These are phyloP conservation scores for Ommatoiulus sabulosus DNA, from an alignment of 2,888 invertebrate species.

Conservation along the genomic window DNA sequence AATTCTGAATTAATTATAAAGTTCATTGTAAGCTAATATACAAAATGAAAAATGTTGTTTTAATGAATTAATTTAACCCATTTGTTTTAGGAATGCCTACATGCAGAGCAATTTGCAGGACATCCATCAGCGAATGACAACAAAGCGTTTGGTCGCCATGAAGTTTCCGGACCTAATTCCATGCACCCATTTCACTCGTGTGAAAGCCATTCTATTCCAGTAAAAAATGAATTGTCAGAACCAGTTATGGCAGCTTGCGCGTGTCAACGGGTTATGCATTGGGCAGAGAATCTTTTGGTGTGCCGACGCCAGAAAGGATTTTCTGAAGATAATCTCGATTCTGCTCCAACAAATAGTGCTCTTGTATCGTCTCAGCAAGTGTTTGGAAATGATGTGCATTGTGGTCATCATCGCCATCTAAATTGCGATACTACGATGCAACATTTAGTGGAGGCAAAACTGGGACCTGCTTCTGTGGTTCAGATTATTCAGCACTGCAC, in stretches of 20 bases:
- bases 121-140: not conserved
- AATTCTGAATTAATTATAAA: too few species aligned
- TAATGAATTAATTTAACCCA: too few species aligned
- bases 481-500: slow-evolving; percentile 53
- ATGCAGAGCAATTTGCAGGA: not conserved
- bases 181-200: not conserved
- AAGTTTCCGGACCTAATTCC: not conserved
- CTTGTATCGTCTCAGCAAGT: not conserved
- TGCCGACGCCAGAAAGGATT: slow-evolving; percentile 49
- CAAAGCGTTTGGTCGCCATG: not conserved
- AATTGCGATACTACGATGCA: slow-evolving; percentile 42
- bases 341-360: not conserved
- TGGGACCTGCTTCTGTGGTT: slow-evolving; percentile 4
- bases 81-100: not conserved
- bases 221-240: not conserved
- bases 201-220: not conserved
- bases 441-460: slow-evolving; percentile 47
- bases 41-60: too few species aligned
- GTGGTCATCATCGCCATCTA: not conserved
- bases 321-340: not conserved
- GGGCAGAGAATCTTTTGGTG: slow-evolving; percentile 59
- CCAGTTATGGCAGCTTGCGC: slow-evolving; percentile 45
- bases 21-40: too few species aligned
- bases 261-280: slow-evolving; percentile 58
- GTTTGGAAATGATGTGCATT: not conserved